Percentiles rank a stretch among this genome's conserved stretches.
phyloP scores from a whole-genome alignment of 2,113 vertebrate genomes.

The Lagopus muta region DNA sequence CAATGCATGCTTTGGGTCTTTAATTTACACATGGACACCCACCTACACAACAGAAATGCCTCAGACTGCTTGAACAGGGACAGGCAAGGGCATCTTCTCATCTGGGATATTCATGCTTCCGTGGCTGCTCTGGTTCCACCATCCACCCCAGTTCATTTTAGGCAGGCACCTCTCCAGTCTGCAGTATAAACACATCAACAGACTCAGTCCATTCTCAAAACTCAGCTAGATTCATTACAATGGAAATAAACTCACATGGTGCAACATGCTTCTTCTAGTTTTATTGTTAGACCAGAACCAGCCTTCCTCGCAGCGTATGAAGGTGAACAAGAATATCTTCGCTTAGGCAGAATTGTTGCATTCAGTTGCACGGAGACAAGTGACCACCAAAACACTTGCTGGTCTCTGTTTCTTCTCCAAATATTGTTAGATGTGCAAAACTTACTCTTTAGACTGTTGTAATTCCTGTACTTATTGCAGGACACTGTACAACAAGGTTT shows the following conservation, averaged over 20 bases:
- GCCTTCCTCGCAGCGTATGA: background rate
- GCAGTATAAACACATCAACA: background rate
- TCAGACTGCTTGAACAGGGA: accelerated
- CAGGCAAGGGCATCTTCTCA: background rate
- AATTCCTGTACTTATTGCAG: background rate
- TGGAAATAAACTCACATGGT: background rate
- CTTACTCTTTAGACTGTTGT: background rate
- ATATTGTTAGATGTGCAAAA: background rate
- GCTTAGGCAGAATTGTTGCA: background rate
- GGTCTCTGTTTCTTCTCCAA: background rate
- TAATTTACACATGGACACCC: background rate
- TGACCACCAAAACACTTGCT: background rate
- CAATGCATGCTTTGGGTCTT: background rate
- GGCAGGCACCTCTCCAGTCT: background rate
- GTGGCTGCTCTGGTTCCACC: background rate
- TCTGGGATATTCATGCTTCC: accelerated
- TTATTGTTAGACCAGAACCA: background rate
- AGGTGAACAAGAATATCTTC: background rate
- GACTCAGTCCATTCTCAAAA: background rate
- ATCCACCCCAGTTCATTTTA: accelerated
- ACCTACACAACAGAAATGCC: background rate
- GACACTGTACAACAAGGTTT: background rate
- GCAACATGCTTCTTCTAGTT: background rate
- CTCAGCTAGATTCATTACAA: background rate
- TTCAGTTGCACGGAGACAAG: accelerated